Percentiles rank a stretch among this genome's conserved stretches.
phyloP scores from a whole-genome alignment of 2,797 vertebrate species.

The Schizopygopsis pylzovi region DNA sequence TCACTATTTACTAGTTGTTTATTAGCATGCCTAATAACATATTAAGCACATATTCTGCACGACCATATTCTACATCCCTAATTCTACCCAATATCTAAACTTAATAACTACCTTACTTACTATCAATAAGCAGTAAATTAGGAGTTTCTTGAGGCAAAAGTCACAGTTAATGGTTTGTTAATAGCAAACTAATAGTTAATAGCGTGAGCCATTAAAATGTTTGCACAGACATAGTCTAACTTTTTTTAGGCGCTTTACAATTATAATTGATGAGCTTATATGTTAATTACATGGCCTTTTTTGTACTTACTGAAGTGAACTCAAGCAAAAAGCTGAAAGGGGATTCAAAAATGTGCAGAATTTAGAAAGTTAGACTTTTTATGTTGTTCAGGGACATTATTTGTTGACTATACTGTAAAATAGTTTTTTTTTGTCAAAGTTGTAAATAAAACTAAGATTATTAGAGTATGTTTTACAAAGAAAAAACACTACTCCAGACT shows the following conservation, averaged over 20 bases:
- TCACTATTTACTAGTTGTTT: neutral
- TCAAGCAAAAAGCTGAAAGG: neutral
- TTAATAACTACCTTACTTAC: too few relatives aligned
- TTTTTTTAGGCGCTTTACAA: neutral
- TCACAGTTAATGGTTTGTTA: too few relatives aligned
- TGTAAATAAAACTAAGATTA: neutral
- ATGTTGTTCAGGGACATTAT: neutral
- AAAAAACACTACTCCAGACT: neutral
- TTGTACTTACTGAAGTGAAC: neutral
- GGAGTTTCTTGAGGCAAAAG: too few relatives aligned
- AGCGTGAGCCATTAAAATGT: neutral
- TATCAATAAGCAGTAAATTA: neutral
- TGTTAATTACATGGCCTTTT: too few relatives aligned
- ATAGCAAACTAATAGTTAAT: too few relatives aligned
- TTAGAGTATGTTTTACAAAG: neutral
- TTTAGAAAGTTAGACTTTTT: neutral
- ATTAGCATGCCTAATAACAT: neutral
- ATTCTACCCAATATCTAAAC: too few relatives aligned
- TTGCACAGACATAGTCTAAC: neutral
- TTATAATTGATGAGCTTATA: neutral
- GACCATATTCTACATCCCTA: too few relatives aligned
- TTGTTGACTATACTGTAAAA: neutral
- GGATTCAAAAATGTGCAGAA: conserved; percentile 3
- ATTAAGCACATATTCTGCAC: too few relatives aligned
- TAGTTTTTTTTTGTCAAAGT: too few relatives aligned